Evolutionary conservation across 2,888 invertebrate genomes (phyloP), one percentile per base, ranked within the genome.

Genomic region (Parnassius smintheus): DNA sequence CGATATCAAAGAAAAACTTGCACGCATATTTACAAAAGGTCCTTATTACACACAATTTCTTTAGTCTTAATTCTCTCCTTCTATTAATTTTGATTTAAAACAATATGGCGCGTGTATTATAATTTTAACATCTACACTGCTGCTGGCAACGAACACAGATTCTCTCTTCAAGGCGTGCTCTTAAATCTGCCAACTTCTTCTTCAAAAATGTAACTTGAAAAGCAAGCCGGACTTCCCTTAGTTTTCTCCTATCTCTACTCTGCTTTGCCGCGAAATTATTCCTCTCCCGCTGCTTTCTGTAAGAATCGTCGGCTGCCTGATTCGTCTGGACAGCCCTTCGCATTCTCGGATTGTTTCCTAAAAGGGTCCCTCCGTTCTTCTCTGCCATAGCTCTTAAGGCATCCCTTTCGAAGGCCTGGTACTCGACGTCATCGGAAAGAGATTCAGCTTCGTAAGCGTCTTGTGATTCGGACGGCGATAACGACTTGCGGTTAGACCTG

Each of bases 231-330:
- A 98, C 98, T 81, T 99, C 98, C 74, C 98, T 96, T 52, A 96
- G 94, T 72, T 98, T 93, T 64, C 99, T 92, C 0, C 97, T 95
- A 76, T 99, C 98, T 2, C 99, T 93, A 0, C 98, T 98, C 71
- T 98, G 93, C 84, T 99, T 99, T 0, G 99, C 99, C 0, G 99
- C 98, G 68, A 96, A 96, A 81, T 99, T 99, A 83, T 99, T 99
- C 78, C 97, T 97, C 69, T 96, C 94, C 10, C 98, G 90, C 62
- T 98, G 94, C 73, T 97, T 98, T 91, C 96, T 95, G 80, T 99
- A 99, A 0, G 96, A 94, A 2, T 96, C 96, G 78, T 98, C 96
- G 0, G 95, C 75, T 57, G 85, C 78, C 50, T 77, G 74, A 44
- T 68, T 82, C 3, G 81, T 80, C 51, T 86, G 86, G 11, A 90